phyloP scores from a whole-genome alignment of 1,140 invertebrate genomes.

The Halictus rubicundus region DNA sequence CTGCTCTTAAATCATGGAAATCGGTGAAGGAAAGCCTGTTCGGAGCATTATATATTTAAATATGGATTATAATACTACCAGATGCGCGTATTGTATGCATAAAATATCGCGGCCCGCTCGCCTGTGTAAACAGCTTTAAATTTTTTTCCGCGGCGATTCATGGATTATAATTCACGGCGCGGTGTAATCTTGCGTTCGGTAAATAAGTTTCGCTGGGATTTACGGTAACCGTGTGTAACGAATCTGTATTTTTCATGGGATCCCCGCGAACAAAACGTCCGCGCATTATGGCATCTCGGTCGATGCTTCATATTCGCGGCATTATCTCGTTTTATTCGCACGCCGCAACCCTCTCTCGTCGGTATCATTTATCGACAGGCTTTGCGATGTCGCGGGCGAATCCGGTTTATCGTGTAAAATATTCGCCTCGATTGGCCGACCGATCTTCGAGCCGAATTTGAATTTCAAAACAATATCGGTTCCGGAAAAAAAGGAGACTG shows the following conservation, averaged over 20 bases:
- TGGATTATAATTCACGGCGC: too few species aligned
- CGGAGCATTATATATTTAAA: too few species aligned
- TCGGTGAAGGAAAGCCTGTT: too few species aligned
- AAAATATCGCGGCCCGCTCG: too few species aligned
- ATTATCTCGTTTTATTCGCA: conserved; percentile 57
- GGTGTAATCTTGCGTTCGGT: background rate
- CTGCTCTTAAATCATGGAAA: too few species aligned
- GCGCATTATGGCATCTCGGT: conserved; percentile 26
- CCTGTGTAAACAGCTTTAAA: too few species aligned
- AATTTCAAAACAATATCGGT: too few species aligned
- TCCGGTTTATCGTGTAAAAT: conserved; percentile 47
- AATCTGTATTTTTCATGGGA: conserved; percentile 26
- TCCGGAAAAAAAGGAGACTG: background rate
- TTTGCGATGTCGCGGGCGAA: conserved; percentile 44
- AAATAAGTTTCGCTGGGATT: background rate
- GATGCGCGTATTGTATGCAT: too few species aligned
- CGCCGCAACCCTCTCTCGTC: conserved; percentile 10
- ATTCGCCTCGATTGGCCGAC: background rate
- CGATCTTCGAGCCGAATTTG: background rate
- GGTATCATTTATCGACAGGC: conserved; percentile 51
- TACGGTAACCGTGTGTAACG: conserved; percentile 9
- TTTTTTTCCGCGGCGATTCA: too few species aligned
- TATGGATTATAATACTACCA: too few species aligned
- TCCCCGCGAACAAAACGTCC: conserved; percentile 17
- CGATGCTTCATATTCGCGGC: conserved; percentile 44